These are phyloP conservation scores for Gerris buenoi DNA, from an alignment of 1,140 invertebrate species.

Conservation along the genomic window DNA sequence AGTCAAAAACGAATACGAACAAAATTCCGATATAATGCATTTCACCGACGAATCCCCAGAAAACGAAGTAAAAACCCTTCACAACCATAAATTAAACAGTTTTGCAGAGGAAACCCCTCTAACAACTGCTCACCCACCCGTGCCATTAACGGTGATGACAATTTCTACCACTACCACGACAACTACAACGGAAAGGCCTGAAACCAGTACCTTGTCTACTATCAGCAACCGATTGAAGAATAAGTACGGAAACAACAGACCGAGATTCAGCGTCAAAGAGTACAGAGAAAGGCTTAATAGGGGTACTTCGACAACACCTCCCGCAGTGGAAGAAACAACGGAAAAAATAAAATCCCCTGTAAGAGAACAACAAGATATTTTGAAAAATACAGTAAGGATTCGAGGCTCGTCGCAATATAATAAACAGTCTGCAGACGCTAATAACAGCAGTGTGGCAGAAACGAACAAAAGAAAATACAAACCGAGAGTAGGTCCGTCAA, in stretches of 20 bases:
- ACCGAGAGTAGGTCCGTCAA: constrained; percentile 15
- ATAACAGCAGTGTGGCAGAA: not conserved
- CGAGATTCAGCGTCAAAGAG: constrained; percentile 29
- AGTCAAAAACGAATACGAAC: not conserved
- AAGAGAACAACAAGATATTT: not conserved
- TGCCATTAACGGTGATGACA: constrained; percentile 2
- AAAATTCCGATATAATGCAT: not conserved
- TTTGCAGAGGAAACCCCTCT: not conserved
- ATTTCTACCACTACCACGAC: constrained; percentile 10
- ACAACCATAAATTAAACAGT: not conserved
- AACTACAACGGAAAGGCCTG: constrained; percentile 10
- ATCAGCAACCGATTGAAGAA: constrained; percentile 11
- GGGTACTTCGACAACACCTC: constrained; percentile 22
- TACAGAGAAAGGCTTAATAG: constrained; percentile 33
- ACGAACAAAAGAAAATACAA: constrained; percentile 16
- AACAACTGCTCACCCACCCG: constrained; percentile 1
- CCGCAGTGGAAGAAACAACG: not conserved
- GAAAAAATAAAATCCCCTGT: not conserved
- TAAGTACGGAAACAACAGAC: constrained; percentile 22
- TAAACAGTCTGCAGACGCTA: not conserved
- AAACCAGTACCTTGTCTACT: constrained; percentile 11
- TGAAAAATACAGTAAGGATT: constrained; percentile 7
- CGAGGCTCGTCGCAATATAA: constrained; percentile 6
- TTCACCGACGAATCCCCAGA: not conserved
- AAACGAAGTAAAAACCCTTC: not conserved